Evolutionary conservation across 2,888 invertebrate genomes (phyloP).

Genomic region (Platerodrilus igneus): DNA sequence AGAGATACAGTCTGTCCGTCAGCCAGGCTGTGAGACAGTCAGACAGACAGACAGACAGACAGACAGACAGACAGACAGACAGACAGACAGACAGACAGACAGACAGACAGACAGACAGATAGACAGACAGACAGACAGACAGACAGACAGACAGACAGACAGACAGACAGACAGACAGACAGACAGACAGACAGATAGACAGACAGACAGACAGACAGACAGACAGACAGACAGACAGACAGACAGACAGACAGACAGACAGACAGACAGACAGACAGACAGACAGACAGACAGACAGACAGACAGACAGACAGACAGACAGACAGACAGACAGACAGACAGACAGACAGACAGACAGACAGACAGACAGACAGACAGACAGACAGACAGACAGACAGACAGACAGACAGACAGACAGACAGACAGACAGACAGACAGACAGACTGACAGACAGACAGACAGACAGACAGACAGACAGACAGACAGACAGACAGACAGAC

Average conservation of each 20-base stretch:
- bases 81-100: constrained; percentile 4
- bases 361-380: constrained; percentile 4
- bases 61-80: constrained; percentile 4
- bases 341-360: constrained; percentile 4
- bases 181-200: constrained; percentile 4
- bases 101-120: constrained; percentile 4
- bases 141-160: constrained; percentile 4
- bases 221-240: constrained; percentile 4
- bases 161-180: constrained; percentile 4
- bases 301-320: constrained; percentile 4
- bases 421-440: constrained; percentile 4
- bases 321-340: constrained; percentile 4
- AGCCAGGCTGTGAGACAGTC: constrained; percentile 1
- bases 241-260: constrained; percentile 4
- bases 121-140: constrained; percentile 4
- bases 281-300: constrained; percentile 4
- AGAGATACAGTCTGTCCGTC: constrained; percentile 1
- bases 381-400: constrained; percentile 4
- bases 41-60: constrained; percentile 4
- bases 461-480: constrained; percentile 4
- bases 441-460: constrained; percentile 4
- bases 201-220: constrained; percentile 4
- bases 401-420: constrained; percentile 4
- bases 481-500: constrained; percentile 4
- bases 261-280: constrained; percentile 4